phyloP scores from a whole-genome alignment of 37 sponge, comb jelly and placozoan genomes.

The Halichondria panicea region DNA sequence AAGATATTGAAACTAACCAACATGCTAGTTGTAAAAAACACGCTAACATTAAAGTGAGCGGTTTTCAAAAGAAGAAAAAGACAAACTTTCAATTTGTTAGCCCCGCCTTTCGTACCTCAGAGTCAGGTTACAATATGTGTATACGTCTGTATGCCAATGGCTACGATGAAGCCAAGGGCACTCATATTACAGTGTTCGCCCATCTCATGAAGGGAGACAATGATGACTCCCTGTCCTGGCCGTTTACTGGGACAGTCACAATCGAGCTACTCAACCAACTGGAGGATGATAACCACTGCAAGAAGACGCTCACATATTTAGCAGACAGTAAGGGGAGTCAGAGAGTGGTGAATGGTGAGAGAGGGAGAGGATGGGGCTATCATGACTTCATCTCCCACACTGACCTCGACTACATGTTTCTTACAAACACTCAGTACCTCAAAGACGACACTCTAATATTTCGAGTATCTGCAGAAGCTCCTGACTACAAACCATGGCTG shows the following conservation, averaged over 20 bases:
- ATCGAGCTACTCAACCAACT: constrained; percentile 49
- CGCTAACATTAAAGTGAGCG: too few species aligned
- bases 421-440: constrained; percentile 30
- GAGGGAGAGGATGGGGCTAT: too few species aligned
- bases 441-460: too few species aligned
- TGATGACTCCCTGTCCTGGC: constrained; percentile 42
- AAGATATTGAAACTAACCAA: too few species aligned
- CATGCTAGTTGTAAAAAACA: too few species aligned
- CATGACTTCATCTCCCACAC: constrained; percentile 13
- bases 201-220: constrained; percentile 44
- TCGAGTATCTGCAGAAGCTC: too few species aligned
- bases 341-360: too few species aligned
- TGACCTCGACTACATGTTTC: neutral
- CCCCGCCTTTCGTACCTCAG: constrained; percentile 16
- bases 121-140: constrained; percentile 46
- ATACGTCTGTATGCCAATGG: constrained; percentile 36
- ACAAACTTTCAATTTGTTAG: neutral
- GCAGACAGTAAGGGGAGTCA: neutral
- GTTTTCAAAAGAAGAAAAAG: neutral
- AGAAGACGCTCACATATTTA: neutral
- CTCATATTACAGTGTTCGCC: constrained; percentile 35
- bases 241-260: constrained; percentile 16
- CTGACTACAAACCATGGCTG: too few species aligned
- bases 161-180: constrained; percentile 20
- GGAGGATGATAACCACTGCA: constrained; percentile 21